Percentiles rank a stretch among this genome's conserved stretches.
Evolutionary conservation across 2,797 vertebrate species (phyloP).

Genomic region (Rhynchotus rufescens): DNA sequence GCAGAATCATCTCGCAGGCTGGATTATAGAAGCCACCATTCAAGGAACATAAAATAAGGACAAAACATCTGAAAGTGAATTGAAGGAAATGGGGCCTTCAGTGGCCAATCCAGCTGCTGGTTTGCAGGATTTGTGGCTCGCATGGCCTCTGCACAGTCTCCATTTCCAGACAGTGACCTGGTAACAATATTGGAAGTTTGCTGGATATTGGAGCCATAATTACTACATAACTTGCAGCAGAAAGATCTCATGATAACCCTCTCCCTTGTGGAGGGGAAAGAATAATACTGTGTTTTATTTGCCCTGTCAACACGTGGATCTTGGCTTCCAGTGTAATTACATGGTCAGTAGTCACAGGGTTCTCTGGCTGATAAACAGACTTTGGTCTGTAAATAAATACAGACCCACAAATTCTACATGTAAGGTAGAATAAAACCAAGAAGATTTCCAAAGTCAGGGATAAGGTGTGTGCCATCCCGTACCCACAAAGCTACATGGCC

Average conservation of each 20-base stretch:
- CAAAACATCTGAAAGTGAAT: background rate
- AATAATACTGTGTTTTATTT: constrained; percentile 71
- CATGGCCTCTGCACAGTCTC: background rate
- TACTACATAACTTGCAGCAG: background rate
- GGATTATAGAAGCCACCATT: background rate
- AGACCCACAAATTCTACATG: constrained; percentile 33
- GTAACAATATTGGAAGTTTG: background rate
- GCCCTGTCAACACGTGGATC: constrained; percentile 60
- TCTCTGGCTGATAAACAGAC: background rate
- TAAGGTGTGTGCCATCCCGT: background rate
- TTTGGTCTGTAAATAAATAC: constrained; percentile 45
- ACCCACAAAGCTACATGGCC: background rate
- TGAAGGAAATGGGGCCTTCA: background rate
- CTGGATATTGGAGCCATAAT: constrained; percentile 58
- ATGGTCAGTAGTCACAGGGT: constrained; percentile 68
- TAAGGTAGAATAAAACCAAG: background rate
- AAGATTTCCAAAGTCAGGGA: background rate
- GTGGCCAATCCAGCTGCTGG: background rate
- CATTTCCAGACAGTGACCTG: background rate
- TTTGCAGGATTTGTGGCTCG: background rate
- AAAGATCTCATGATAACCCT: constrained; percentile 30
- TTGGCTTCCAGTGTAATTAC: constrained; percentile 71
- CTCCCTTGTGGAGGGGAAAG: constrained; percentile 37
- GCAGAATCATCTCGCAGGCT: background rate
- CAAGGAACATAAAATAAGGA: background rate